Evolutionary conservation across 1,140 invertebrate genomes (phyloP), one percentile per base, ranked within the genome.

Genomic region (Amphibalanus amphitrite): DNA sequence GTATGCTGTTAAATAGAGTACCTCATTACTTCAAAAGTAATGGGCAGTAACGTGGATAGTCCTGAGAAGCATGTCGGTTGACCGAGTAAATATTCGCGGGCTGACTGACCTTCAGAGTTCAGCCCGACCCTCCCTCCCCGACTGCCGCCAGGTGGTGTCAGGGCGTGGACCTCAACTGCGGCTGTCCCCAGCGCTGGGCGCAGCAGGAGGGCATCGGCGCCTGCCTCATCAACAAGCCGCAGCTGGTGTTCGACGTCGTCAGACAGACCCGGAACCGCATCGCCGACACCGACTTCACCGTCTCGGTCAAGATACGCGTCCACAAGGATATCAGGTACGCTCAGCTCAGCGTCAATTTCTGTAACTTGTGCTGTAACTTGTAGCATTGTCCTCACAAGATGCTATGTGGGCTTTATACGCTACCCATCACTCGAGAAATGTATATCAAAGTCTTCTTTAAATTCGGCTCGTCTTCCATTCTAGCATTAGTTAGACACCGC

Each of bases 131-230:
- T 38, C 6, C 38, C 38, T 8, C 17, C 38, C 6, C 38, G 38
- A 38, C 38, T 17, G 38, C 17, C 38, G 6, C 6, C 38, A 38
- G 38, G 38, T 38, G 38, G 38, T 86, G 87, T 69, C 88, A 93
- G 85, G 95, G 95, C 29, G 88, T 95, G 3, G 95, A 98, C 83
- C 82, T 98, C 40, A 98, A 98, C 79, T 97, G 95, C 84, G 95
- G 96, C 15, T 98, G 96, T 78, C 95, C 96, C 20, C 95, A 98
- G 81, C 84, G 87, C 73, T 98, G 94, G 94, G 95, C 94, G 0
- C 89, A 93, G 78, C 85, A 89, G 77, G 89, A 94, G 78, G 92
- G 93, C 26, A 92, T 93, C 79, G 95, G 95, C 17, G 90, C 90
- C 76, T 87, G 88, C 74, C 79, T 98, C 72, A 82, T 97, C 15